Evolutionary conservation across 1,140 invertebrate genomes (phyloP), one percentile per base, ranked within the genome.

Genomic region (Psilanteris sp.): DNA sequence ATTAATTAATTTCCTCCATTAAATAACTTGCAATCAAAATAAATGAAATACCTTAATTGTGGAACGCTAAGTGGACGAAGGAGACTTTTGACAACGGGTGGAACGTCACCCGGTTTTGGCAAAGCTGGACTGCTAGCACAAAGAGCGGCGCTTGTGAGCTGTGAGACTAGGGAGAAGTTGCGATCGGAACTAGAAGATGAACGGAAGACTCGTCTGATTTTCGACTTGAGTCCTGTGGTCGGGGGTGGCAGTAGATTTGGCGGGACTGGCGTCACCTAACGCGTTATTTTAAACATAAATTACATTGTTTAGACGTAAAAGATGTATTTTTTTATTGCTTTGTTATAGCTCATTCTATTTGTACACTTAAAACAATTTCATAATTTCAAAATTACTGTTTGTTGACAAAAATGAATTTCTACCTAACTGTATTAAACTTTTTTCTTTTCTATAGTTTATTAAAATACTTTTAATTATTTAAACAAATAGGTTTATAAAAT

Each of bases 81-180:
- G 2, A 91, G 83, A 34, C 89, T 91, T 75, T 91, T 91, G 2
- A 91, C 89, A 15, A 89, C 87, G 1, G 90, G 89, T 11, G 90
- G 88, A 1, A 89, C 86, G 52, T 89, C 83, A 26, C 81, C 77
- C 34, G 81, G 78, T 71, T 89, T 87, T 8, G 91, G 91, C 34
- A 92, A 85, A 4, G 90, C 91, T 0, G 91, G 90, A 37, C 90
- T 90, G 55, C 90, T 90, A 2, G 91, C 91, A 80, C 91, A 92
- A 2, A 92, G 84, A 0, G 91, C 91, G 0, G 91, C 91, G 22
- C 89, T 90, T 2, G 91, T 92, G 8, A 92, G 79, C 67, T 92
- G 91, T 1, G 90, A 90, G 9, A 92, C 90, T 13, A 92, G 75
- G 0, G 88, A 88, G 78, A 87, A 85, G 78, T 81, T 86, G 78